Conservation (phyloP, 2,888 invertebrate genomes). For the Reticulitermes lucifugus region DNA sequence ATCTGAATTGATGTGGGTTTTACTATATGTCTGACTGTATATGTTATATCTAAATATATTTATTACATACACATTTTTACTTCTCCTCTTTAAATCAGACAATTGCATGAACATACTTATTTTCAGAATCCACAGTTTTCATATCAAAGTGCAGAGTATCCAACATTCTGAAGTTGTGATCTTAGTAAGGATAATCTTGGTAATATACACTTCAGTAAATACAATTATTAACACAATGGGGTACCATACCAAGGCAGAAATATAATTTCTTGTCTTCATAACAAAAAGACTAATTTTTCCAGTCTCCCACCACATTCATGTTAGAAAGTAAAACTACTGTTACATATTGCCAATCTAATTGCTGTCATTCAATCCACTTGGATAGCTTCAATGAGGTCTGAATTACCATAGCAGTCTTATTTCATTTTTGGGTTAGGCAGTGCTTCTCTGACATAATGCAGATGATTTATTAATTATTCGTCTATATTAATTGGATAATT, state of each 20-base stretch:
- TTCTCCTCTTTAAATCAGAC: too few relatives aligned
- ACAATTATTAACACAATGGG: too few relatives aligned
- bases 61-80: too few relatives aligned
- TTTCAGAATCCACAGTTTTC: too few relatives aligned
- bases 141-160: too few relatives aligned
- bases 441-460: conserved; percentile 10
- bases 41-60: too few relatives aligned
- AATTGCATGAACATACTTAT: too few relatives aligned
- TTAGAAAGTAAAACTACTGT: conserved; percentile 1
- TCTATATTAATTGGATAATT: conserved; percentile 8
- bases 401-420: not conserved
- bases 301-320: not conserved
- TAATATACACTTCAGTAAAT: too few relatives aligned
- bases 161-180: too few relatives aligned
- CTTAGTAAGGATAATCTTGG: too few relatives aligned
- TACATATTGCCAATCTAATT: conserved; percentile 14
- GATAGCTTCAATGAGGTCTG: not conserved
- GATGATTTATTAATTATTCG: not conserved
- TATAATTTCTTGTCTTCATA: conserved; percentile 8
- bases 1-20: too few relatives aligned
- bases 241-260: not conserved
- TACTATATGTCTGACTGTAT: too few relatives aligned
- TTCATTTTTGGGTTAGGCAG: conserved; percentile 13
- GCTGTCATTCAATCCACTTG: not conserved
- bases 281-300: conserved; percentile 5